These are phyloP conservation scores for Hippocampus comes DNA, from an alignment of 2,113 vertebrate genomes.

Conservation along the genomic window DNA sequence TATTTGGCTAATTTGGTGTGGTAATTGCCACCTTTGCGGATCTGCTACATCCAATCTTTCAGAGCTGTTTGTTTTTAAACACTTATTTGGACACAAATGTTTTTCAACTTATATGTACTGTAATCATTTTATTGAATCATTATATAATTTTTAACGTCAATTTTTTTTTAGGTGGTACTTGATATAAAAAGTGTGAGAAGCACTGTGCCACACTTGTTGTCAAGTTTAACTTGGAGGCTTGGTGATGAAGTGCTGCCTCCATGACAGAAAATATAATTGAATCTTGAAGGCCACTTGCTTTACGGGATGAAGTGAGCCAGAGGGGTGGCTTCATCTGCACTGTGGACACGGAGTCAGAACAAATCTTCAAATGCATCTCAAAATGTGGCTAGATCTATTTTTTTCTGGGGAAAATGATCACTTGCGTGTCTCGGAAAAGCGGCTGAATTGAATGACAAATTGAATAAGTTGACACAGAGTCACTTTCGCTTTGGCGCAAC, in stretches of 20 bases:
- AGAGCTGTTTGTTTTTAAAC: too few species aligned
- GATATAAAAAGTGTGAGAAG: neutral
- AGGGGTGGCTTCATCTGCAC: neutral
- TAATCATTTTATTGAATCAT: too few species aligned
- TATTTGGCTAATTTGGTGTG: too few species aligned
- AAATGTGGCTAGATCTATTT: neutral
- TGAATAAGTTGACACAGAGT: neutral
- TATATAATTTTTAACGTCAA: too few species aligned
- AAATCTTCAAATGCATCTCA: neutral
- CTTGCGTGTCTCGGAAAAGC: neutral
- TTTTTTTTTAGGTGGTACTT: neutral
- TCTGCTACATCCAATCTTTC: too few species aligned
- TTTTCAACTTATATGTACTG: too few species aligned
- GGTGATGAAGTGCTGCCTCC: neutral
- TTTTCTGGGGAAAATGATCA: neutral
- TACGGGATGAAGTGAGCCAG: neutral
- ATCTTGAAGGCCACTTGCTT: neutral
- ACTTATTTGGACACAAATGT: too few species aligned
- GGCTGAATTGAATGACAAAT: neutral
- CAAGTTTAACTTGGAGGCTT: neutral
- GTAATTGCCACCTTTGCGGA: too few species aligned
- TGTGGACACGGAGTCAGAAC: neutral
- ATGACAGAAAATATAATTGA: neutral
- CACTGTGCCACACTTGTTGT: neutral
- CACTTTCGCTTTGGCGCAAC: neutral